Percentiles rank a stretch among this genome's conserved stretches.
These are phyloP conservation scores for Psephotus haematonotus DNA, from an alignment of 2,113 vertebrate genomes.

Conservation along the genomic window DNA sequence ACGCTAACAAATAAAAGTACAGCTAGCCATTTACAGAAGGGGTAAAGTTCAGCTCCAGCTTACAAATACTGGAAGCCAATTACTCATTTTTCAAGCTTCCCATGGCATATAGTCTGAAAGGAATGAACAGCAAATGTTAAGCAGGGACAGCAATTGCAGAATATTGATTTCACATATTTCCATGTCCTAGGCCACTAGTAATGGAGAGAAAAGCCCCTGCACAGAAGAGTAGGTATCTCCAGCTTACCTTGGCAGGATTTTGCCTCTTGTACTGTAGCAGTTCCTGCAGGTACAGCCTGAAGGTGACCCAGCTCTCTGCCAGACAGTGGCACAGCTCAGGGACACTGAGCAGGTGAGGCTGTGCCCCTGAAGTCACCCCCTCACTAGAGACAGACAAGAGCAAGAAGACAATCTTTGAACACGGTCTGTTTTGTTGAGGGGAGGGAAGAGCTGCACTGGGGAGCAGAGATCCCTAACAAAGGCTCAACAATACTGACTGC, in stretches of 20 bases:
- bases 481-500: background rate
- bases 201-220: conserved; percentile 11
- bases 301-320: conserved; percentile 95
- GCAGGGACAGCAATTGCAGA: background rate
- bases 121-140: background rate
- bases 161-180: background rate
- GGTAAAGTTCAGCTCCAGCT: background rate
- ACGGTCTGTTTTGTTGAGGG: background rate
- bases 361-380: conserved; percentile 76
- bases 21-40: background rate
- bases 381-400: conserved; percentile 81
- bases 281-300: conserved; percentile 90
- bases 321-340: conserved; percentile 94
- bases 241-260: conserved; percentile 91
- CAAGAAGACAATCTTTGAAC: conserved; percentile 63
- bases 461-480: background rate
- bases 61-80: background rate
- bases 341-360: conserved; percentile 89
- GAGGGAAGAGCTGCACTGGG: background rate
- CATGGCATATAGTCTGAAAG: background rate
- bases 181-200: background rate
- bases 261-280: conserved; percentile 93
- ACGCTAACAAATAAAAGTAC: background rate
- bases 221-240: conserved; percentile 35
- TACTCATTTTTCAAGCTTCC: background rate